Evolutionary conservation across 2,113 vertebrate species (phyloP), one percentile per base, ranked within the genome.

Genomic region (Cinclus cinclus): DNA sequence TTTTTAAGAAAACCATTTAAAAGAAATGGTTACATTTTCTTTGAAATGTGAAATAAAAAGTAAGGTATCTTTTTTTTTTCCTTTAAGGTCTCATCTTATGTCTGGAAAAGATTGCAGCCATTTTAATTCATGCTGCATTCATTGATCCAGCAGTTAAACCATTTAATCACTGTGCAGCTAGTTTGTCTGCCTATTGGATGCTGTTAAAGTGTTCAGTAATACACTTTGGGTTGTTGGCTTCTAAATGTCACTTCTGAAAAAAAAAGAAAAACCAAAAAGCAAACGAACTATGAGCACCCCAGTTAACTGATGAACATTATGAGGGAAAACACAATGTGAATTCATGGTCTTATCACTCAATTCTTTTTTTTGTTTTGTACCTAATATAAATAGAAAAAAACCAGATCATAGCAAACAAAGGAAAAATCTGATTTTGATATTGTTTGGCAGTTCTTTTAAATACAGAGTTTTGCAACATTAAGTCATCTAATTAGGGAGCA

Each of bases 101-200:
- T 60, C 84, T 89, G 41, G 15, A 64, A 81, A 90, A 74, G 85
- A 85, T 88, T 94, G 87, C 93, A 94, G 92, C 93, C 96, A 94
- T 97, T 96, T 96, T 94, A 92, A 93, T 91, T 94, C 82, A 83
- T 86, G 76, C 90, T 93, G 76, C 83, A 76, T 91, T 89, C 83
- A 94, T 93, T 93, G 93, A 95, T 96, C 75, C 74, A 75, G 68
- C 71, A 94, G 73, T 77, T 86, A 94, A 89, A 83, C 88, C 92
- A 88, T 86, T 94, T 96, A 94, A 95, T 90, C 92, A 83, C 52
- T 52, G 68, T 88, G 87, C 75, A 94, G 92, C 68, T 86, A 49
- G 56, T 64, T 86, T 10, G 0, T 74, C 83, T 90, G 44, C 52
- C 60, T 90, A 33, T 81, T 0, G 12, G 85, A 78, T 79, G 58